These are phyloP conservation scores for Lontra canadensis DNA, from an alignment of 2,113 vertebrate genomes.

Conservation along the genomic window DNA sequence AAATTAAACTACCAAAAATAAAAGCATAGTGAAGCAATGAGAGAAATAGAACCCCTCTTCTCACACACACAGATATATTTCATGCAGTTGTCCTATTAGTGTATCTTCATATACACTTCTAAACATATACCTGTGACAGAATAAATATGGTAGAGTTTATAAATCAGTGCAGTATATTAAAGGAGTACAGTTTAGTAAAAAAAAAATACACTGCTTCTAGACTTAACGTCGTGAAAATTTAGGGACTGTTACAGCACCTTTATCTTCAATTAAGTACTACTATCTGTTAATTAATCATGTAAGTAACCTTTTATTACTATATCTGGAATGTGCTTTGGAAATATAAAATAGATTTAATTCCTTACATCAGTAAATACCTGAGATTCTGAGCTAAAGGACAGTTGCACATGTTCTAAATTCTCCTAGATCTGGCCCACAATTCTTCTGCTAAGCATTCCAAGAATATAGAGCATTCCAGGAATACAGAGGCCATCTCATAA, in stretches of 20 bases:
- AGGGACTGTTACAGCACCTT: not conserved
- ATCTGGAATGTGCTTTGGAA: not conserved
- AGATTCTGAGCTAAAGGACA: not conserved
- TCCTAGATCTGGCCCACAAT: not conserved
- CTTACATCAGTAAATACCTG: not conserved
- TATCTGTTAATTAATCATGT: not conserved
- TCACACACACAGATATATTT: not conserved
- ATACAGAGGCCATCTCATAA: not conserved
- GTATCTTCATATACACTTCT: not conserved
- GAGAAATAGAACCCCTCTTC: not conserved
- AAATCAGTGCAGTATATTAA: not conserved
- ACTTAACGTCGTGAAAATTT: not conserved
- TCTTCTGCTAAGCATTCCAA: not conserved
- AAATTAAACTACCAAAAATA: not conserved
- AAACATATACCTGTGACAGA: not conserved
- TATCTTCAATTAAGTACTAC: not conserved
- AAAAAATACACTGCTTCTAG: not conserved
- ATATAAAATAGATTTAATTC: not conserved
- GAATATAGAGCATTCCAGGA: not conserved
- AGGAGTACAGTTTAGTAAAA: not conserved
- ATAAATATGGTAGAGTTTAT: not conserved
- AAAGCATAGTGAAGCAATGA: not conserved
- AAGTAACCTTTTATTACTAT: not conserved
- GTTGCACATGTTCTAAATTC: not conserved
- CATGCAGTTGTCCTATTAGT: not conserved